A percentile compares a stretch with the other conserved stretches of the same genome.
Conservation (phyloP, 1,140 invertebrate genomes). For the Camponotus vicinus region DNA sequence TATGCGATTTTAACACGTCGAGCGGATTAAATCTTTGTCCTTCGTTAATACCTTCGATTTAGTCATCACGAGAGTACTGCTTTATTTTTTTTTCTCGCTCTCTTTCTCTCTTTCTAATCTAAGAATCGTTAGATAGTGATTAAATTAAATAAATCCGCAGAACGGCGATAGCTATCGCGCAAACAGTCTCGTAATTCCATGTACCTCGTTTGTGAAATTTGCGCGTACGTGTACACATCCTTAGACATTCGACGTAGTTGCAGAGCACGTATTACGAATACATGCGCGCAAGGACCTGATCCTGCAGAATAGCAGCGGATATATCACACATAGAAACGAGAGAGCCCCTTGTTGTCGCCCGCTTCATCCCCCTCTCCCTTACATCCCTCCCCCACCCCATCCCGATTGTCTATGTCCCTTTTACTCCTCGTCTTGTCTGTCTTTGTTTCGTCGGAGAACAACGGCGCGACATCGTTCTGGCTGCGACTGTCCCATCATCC, state of each 20-base stretch:
- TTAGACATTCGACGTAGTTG: conserved; percentile 15
- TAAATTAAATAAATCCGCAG: conserved; percentile 55
- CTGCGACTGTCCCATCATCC: conserved; percentile 30
- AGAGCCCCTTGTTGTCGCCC: conserved; percentile 61
- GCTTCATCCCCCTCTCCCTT: conserved; percentile 30
- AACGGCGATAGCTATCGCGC: not conserved
- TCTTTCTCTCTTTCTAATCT: not conserved
- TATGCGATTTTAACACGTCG: conserved; percentile 5
- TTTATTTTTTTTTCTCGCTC: not conserved
- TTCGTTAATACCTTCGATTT: conserved; percentile 31
- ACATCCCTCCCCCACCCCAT: not conserved
- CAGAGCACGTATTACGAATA: conserved; percentile 8
- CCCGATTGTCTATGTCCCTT: conserved; percentile 9
- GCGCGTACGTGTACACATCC: not conserved
- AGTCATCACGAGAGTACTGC: conserved; percentile 25
- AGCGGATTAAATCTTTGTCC: conserved; percentile 53
- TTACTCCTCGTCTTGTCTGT: conserved; percentile 28
- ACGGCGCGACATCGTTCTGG: conserved; percentile 56
- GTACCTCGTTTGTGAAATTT: conserved; percentile 27
- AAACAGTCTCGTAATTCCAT: conserved; percentile 20
- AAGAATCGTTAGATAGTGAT: conserved; percentile 49
- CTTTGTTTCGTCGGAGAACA: conserved; percentile 40
- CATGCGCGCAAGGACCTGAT: conserved; percentile 59
- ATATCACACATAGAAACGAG: conserved; percentile 62
- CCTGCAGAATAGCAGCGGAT: conserved; percentile 59